Evolutionary conservation across 2,797 vertebrate genomes (phyloP), one percentile per base, ranked within the genome.

Genomic region (Sebastes variabilis): DNA sequence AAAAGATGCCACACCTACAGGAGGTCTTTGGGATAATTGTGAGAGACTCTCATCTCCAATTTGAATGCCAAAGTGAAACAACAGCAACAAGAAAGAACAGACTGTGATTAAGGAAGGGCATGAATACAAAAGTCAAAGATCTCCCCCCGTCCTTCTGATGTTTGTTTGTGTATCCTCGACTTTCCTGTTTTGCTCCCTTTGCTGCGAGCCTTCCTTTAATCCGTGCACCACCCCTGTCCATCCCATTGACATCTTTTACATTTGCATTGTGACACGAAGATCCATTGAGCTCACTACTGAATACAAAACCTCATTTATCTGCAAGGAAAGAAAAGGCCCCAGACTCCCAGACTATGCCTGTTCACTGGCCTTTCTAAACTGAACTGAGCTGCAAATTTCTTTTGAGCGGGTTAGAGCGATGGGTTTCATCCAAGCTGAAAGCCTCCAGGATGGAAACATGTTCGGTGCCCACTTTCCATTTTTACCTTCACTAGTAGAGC

Each of bases 391-490:
- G 77, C 66, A 75, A 42, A 54, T 67, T 46, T 79, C 52, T 78
- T 34, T 34, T 20, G n/a, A 72, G 60, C 61, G 3, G 10, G 34
- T 70, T 59, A 36, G 46, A 85, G 62, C 12, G n/a, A 58, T 77
- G 83, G 67, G 77, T 90, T 85, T 84, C 55, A 79, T 74, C 72
- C 79, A 78, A 83, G 56, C 64, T 78, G n/a, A 80, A 84, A 86
- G 83, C 64, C 79, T 82, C 24, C 12, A 20, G 78, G 69, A 85
- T 79, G 87, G 82, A 89, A 90, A 85, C 61, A 75, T 42, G 83
- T 82, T 87, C 42, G 9, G 72, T 55, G 83, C 86, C 85, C 88
- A 89, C 55, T 94, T 93, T 91, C 89, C 84, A 73, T 82, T 86
- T 77, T 76, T 58, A 68, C 72, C 69, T 66, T 70, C 56, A 29